Evolutionary conservation across 2,888 invertebrate species (phyloP), one percentile per base, ranked within the genome.

Genomic region (Brachypterus glaber): DNA sequence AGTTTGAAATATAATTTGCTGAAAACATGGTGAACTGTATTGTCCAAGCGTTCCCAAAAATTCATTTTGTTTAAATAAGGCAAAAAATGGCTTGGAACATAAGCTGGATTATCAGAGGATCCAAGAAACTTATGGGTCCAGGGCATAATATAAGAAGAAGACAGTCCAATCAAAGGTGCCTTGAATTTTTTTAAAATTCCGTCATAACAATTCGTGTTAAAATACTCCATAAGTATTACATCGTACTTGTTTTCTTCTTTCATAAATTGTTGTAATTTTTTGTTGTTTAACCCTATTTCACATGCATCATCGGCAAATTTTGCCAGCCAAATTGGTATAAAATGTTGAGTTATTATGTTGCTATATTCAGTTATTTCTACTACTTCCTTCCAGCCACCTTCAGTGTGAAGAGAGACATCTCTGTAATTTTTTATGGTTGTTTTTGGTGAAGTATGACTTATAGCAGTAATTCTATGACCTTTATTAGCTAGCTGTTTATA

Each of bases 141-240:
- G 0, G 70, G 68, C 41, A 70, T 50, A 36, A 43, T 11, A 4
- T 30, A 27, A 17, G 39, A 43, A 2, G 45, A 41, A 4, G 27
- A 9, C 12, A 27, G 8, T 9, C 70, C 70, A 32, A 76, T 70
- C 29, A 53, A 71, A 0, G 82, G 81, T 0, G 74, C 76, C 29
- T 71, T 60, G 9, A 81, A 67, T 46, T 74, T 71, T 51, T 79
- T 67, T 0, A 74, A 74, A 15, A 83, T 58, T 1, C 73, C 77
- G 43, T 80, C 60, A 57, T 74, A 74, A 54, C 84, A 82, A 52
- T 84, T 79, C 39, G 73, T 73, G 46, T 79, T 79, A 52, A 83
- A 84, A 40, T 72, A 72, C 58, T 84, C 84, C 33, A 74, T 63
- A 1, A 84, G 58, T 4, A 33, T 21, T 4, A 33, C 8, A 33